phyloP scores from a whole-genome alignment of 2,888 invertebrate genomes.

The Drosophila neotestacea region DNA sequence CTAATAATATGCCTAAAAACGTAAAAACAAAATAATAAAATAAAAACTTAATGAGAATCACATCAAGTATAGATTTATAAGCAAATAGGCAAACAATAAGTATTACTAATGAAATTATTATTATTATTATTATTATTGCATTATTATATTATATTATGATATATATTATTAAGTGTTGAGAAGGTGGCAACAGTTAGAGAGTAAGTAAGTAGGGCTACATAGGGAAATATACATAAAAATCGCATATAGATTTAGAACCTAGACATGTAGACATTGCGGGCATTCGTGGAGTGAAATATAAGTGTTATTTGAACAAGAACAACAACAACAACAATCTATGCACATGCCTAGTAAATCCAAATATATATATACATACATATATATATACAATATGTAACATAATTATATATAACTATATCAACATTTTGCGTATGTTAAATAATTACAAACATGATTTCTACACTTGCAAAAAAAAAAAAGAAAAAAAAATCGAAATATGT shows the following conservation, averaged over 20 bases:
- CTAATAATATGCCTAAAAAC: slow-evolving; percentile 58
- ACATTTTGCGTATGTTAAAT: slow-evolving; percentile 58
- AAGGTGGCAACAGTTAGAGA: slow-evolving; percentile 47
- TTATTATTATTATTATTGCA: slow-evolving; percentile 38
- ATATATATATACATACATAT: slow-evolving; percentile 47
- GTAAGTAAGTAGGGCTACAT: slow-evolving; percentile 48
- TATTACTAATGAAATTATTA: slow-evolving; percentile 66
- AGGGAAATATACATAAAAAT: slow-evolving; percentile 57
- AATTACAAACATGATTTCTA: slow-evolving; percentile 53
- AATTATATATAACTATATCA: slow-evolving; percentile 27
- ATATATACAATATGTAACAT: slow-evolving; percentile 28
- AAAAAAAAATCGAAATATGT: slow-evolving; percentile 43
- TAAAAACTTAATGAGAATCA: slow-evolving; percentile 38
- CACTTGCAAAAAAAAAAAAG: slow-evolving; percentile 27
- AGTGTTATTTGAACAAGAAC: slow-evolving; percentile 25
- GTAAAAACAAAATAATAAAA: slow-evolving; percentile 5
- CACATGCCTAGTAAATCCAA: slow-evolving; percentile 60
- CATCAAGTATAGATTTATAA: slow-evolving; percentile 45
- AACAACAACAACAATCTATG: slow-evolving; percentile 44
- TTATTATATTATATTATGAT: slow-evolving; percentile 35
- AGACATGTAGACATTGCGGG: slow-evolving; percentile 31
- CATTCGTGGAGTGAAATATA: slow-evolving; percentile 16
- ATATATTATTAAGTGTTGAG: slow-evolving; percentile 49
- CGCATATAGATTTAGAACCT: slow-evolving; percentile 33
- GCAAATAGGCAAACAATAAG: slow-evolving; percentile 63